phyloP scores from a whole-genome alignment of 2,888 invertebrate species.

The Crematogaster levior region DNA sequence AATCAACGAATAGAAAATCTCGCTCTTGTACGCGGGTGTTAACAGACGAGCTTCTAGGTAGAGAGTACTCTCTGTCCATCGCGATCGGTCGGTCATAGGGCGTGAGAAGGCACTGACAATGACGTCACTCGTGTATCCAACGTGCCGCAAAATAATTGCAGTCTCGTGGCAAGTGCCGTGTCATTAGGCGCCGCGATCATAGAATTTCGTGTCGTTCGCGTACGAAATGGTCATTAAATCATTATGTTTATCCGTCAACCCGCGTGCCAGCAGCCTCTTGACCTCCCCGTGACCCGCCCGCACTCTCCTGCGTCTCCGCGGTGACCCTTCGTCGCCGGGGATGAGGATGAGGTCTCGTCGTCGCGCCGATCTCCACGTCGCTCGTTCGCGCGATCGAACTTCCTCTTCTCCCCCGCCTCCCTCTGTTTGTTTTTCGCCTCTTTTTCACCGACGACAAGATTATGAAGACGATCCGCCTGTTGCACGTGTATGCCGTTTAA shows the following conservation, averaged over 20 bases:
- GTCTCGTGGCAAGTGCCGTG: constrained; percentile 84
- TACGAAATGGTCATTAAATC: constrained; percentile 85
- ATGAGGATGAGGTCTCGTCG: constrained; percentile 49
- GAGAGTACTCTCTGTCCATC: constrained; percentile 76
- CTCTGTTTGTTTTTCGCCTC: constrained; percentile 3
- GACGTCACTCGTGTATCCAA: constrained; percentile 82
- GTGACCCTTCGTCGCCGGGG: constrained; percentile 42
- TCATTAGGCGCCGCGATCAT: constrained; percentile 84
- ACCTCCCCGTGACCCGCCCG: constrained; percentile 69
- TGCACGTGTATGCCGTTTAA: constrained; percentile 48
- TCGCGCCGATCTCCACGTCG: constrained; percentile 33
- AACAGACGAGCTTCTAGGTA: constrained; percentile 74
- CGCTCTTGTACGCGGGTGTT: not conserved
- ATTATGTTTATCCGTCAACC: constrained; percentile 84
- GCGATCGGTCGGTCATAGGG: constrained; percentile 81
- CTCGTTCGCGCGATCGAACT: constrained; percentile 33
- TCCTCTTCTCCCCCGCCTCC: not conserved
- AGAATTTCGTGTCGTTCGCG: constrained; percentile 84
- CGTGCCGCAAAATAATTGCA: constrained; percentile 84
- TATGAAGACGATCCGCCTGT: constrained; percentile 61
- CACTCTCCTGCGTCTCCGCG: constrained; percentile 39
- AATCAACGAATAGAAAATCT: not conserved
- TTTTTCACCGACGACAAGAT: constrained; percentile 38
- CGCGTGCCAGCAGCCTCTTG: constrained; percentile 81
- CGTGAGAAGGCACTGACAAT: constrained; percentile 83